Base-by-base conservation (phyloP, 2,113 vertebrate species). In the Henicopernis longicauda region DNA sequence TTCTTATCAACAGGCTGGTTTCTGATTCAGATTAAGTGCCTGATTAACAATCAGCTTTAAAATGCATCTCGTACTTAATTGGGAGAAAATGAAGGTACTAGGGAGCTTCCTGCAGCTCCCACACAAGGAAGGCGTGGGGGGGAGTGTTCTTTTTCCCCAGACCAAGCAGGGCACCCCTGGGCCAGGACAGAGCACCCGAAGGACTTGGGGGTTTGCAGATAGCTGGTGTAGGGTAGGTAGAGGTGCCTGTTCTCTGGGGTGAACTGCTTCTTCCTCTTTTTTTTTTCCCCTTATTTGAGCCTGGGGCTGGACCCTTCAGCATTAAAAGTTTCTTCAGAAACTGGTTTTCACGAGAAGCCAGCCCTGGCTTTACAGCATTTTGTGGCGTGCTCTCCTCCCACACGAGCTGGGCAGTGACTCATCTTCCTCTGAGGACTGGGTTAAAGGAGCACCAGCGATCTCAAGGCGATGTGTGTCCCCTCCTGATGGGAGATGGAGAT, bases 331-430 rank as follows among this genome's bases (percentile, higher is more conserved):
- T 92, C 79, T 73, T 50, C 31, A 38, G 85, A 90, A 77, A 50
- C 36, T 27, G 82, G 10, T 34, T 79, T 93, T 82, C 55, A 8
- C 1, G 15, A 66, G 82, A 76, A 90, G 61, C 70, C 63, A 10
- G 84, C 38, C 18, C 34, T 27, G 49, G 42, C 44, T 63, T 32
- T 10, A 57, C 67, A 15, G 58, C 17, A 3, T 58, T 80, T 7
- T n/a, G 71, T 18, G 67, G 82, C 16, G 7, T 16, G 61, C 7
- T 76, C 38, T 38, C 86, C 92, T 93, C 96, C 95, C 96, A 89
- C 95, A 17, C 13, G 61, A 57, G 47, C 78, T 5, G 89, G 67
- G 74, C 90, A 82, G 61, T 97, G 95, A 97, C 89, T 96, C 95
- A 96, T 87, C 82, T 85, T 92, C 93, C 93, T 95, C 94, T 11